Evolutionary conservation across 2,888 invertebrate species (phyloP).

Genomic region (Megamerina dolium): DNA sequence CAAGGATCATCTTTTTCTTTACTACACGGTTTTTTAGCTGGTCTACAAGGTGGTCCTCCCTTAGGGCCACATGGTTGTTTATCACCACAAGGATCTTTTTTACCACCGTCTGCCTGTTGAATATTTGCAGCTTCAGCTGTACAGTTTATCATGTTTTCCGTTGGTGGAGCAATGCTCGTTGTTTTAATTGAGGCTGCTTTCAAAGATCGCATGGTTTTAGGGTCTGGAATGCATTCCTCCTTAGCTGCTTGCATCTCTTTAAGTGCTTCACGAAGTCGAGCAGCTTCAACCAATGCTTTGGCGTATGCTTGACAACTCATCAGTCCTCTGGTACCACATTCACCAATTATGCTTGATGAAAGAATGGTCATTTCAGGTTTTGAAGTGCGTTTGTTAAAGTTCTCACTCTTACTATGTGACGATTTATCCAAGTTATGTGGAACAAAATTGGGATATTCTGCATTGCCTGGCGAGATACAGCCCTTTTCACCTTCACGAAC

Average conservation of each 20-base stretch:
- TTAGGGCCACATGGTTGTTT: too few relatives aligned
- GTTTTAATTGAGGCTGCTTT: too few relatives aligned
- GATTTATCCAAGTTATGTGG: not conserved
- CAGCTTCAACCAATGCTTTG: slow-evolving; percentile 19
- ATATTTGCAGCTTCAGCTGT: too few relatives aligned
- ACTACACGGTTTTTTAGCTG: too few relatives aligned
- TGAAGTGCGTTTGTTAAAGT: not conserved
- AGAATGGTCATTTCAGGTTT: slow-evolving; percentile 4
- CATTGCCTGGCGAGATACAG: slow-evolving; percentile 21
- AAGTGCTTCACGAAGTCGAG: slow-evolving; percentile 16
- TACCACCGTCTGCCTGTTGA: too few relatives aligned
- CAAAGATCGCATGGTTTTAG: too few relatives aligned
- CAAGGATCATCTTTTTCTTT: too few relatives aligned
- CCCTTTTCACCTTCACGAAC: slow-evolving; percentile 20
- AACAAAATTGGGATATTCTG: slow-evolving; percentile 10
- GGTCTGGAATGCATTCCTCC: too few relatives aligned
- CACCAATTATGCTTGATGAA: slow-evolving; percentile 9
- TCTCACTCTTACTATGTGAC: not conserved
- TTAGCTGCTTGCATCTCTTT: not conserved
- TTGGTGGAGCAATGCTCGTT: too few relatives aligned
- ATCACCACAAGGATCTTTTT: too few relatives aligned
- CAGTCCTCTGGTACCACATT: slow-evolving; percentile 8
- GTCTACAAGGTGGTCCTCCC: too few relatives aligned
- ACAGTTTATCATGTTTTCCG: too few relatives aligned
- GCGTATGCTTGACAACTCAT: slow-evolving; percentile 24